Conservation (phyloP, 2,797 vertebrate genomes). For the Amblyraja radiata region DNA sequence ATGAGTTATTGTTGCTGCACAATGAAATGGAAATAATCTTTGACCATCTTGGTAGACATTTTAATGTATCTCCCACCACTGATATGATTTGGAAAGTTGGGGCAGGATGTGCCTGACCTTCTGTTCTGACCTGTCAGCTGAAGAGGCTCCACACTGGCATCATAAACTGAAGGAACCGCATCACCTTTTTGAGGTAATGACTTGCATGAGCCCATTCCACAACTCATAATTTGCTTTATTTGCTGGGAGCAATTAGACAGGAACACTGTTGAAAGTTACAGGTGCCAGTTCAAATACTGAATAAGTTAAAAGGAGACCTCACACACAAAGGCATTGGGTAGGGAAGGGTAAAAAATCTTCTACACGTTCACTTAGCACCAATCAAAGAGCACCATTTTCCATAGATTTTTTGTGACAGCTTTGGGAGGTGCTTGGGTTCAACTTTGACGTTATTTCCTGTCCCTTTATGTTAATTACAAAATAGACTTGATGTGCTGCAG, state of each 20-base stretch:
- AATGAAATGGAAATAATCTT: not conserved
- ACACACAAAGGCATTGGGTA: not conserved
- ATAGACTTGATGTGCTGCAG: too few relatives aligned
- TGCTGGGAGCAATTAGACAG: not conserved
- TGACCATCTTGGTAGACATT: not conserved
- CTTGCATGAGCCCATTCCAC: not conserved
- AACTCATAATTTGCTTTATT: not conserved
- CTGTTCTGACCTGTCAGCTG: not conserved
- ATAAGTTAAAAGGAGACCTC: not conserved
- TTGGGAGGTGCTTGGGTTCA: conserved; percentile 54
- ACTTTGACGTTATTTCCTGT: conserved; percentile 3
- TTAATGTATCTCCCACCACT: not conserved
- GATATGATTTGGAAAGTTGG: not conserved
- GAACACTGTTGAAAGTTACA: not conserved
- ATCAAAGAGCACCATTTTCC: conserved; percentile 62
- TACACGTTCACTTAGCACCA: conserved; percentile 46
- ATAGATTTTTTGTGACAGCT: conserved; percentile 57
- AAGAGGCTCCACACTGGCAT: not conserved
- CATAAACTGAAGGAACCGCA: not conserved
- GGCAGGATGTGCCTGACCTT: not conserved
- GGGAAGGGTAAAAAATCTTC: not conserved
- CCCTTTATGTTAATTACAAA: too few relatives aligned
- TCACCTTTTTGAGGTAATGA: not conserved
- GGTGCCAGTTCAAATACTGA: not conserved
- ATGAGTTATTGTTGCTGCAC: not conserved